These are phyloP conservation scores for Agrotis segetum DNA, from an alignment of 2,888 invertebrate species.

Conservation along the genomic window DNA sequence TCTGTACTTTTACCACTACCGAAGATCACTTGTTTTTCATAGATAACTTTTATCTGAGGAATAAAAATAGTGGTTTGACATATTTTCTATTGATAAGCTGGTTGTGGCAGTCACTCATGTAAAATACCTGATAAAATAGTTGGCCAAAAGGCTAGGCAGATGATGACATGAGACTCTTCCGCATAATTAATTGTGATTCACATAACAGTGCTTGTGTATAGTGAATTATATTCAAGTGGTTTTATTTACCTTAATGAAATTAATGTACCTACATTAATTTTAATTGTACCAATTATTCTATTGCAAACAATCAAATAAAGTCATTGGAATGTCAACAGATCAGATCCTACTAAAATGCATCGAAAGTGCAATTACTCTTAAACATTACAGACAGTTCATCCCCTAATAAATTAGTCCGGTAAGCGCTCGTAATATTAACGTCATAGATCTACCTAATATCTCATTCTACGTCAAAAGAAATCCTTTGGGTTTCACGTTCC, in stretches of 20 bases:
- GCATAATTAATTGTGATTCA: not conserved
- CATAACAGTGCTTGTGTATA: not conserved
- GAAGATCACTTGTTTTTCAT: no score
- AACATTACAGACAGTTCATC: slow-evolving; percentile 69
- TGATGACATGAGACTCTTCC: no score
- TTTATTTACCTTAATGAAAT: not conserved
- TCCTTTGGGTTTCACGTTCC: slow-evolving; percentile 64
- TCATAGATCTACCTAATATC: slow-evolving; percentile 72
- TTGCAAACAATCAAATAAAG: slow-evolving; percentile 36
- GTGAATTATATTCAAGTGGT: not conserved
- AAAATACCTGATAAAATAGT: no score
- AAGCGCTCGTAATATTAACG: slow-evolving; percentile 77
- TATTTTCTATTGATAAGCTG: no score
- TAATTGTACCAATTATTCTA: slow-evolving; percentile 18
- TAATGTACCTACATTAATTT: slow-evolving; percentile 24
- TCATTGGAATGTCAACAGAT: slow-evolving; percentile 71
- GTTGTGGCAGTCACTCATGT: no score
- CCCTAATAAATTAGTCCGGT: slow-evolving; percentile 72
- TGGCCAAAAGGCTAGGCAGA: no score
- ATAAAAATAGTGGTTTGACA: no score
- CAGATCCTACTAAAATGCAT: slow-evolving; percentile 66
- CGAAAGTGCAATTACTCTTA: slow-evolving; percentile 84
- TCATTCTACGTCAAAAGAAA: slow-evolving; percentile 72
- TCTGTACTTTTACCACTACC: not conserved
- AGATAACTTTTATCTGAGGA: no score